phyloP scores from a whole-genome alignment of 1,140 invertebrate species.

The Procambarus clarkii region DNA sequence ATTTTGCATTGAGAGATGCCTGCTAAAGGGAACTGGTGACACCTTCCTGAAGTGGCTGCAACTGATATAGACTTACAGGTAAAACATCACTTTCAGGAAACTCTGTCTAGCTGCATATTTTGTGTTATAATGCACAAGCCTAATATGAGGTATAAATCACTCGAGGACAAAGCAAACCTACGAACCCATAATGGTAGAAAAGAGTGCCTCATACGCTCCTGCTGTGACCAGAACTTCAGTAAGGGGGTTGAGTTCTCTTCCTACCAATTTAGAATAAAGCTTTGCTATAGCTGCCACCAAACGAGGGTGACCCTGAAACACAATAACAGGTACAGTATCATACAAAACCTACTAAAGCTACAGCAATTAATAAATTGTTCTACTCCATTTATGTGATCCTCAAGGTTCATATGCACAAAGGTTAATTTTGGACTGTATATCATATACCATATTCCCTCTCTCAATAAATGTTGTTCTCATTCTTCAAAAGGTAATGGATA shows the following conservation, averaged over 20 bases:
- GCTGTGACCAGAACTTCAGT: conserved; percentile 91
- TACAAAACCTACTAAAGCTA: background rate
- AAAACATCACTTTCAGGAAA: background rate
- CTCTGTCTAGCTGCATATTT: background rate
- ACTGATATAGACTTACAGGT: too few species aligned
- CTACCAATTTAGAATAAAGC: conserved; percentile 88
- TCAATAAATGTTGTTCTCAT: too few species aligned
- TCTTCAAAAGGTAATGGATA: too few species aligned
- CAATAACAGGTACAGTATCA: background rate
- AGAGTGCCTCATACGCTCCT: conserved; percentile 92
- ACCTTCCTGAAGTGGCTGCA: too few species aligned
- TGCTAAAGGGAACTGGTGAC: too few species aligned
- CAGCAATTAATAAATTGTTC: too few species aligned
- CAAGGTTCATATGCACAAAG: too few species aligned
- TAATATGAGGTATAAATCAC: too few species aligned
- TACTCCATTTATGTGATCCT: too few species aligned
- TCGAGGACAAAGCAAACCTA: conserved; percentile 76
- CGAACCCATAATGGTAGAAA: conserved; percentile 83
- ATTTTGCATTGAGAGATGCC: too few species aligned
- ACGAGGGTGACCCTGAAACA: conserved; percentile 89
- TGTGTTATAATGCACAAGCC: background rate
- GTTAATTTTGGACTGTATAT: too few species aligned
- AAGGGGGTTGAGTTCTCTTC: conserved; percentile 85
- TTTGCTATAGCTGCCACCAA: conserved; percentile 89
- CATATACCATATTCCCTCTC: too few species aligned